A percentile compares a stretch with the other conserved stretches of the same genome.
phyloP scores from a whole-genome alignment of 1,140 invertebrate genomes.

The Aradophagus sp. region DNA sequence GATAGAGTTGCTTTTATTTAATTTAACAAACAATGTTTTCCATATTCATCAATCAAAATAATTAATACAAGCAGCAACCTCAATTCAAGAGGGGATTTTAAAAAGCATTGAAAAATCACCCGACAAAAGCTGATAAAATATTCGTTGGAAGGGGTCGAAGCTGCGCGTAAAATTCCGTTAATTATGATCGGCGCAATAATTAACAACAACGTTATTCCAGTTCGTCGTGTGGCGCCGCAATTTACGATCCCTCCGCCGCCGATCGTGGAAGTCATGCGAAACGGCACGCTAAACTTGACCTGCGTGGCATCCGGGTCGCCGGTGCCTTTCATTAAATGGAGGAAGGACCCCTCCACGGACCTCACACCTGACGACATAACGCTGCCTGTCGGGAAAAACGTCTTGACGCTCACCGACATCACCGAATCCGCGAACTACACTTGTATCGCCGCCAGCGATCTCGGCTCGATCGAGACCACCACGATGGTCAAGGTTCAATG shows the following conservation, averaged over 20 bases:
- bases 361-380: slow-evolving; percentile 90
- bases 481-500: slow-evolving; percentile 96
- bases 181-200: too few relatives aligned
- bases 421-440: slow-evolving; percentile 96
- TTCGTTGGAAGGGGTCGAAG: too few relatives aligned
- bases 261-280: slow-evolving; percentile 91
- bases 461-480: slow-evolving; percentile 91
- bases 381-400: slow-evolving; percentile 89
- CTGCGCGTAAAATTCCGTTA: too few relatives aligned
- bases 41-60: too few relatives aligned
- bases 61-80: too few relatives aligned
- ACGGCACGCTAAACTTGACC: slow-evolving; percentile 91
- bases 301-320: slow-evolving; percentile 98
- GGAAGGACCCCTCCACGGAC: slow-evolving; percentile 86
- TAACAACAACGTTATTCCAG: slow-evolving; percentile 79
- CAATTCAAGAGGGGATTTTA: too few relatives aligned
- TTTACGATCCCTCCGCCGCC: slow-evolving; percentile 93
- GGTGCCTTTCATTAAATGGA: slow-evolving; percentile 98
- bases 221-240: slow-evolving; percentile 92
- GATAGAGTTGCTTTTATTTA: too few relatives aligned
- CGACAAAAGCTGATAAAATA: too few relatives aligned
- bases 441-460: slow-evolving; percentile 94
- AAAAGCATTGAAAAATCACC: too few relatives aligned
- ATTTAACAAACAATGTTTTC: too few relatives aligned
- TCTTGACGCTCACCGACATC: slow-evolving; percentile 89